Base-by-base conservation (phyloP, 2,888 invertebrate genomes). In the Aricia artaxerxes region DNA sequence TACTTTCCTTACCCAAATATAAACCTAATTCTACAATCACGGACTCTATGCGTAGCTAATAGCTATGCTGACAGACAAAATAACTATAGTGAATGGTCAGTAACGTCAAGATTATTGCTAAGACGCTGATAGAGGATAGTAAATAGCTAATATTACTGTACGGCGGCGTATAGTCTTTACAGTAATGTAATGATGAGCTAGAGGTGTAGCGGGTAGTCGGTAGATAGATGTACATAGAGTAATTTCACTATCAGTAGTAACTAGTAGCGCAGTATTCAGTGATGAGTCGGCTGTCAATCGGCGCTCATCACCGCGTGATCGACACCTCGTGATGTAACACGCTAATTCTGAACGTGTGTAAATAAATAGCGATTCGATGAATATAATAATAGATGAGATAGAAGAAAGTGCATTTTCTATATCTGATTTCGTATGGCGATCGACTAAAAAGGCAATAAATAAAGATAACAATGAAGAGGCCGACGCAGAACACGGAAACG, bases 291-390 rank as follows among this genome's bases (percentile, higher is more conserved):
- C 44, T 44, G 73, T 73, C 73, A 40, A 73, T 73, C 73, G 11
- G n/a, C 73, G n/a, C 73, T 69, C 35, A 69, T 69, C 35, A 13
- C 13, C 69, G 69, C 69, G 69, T 69, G 69, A 69, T 69, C 69
- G 69, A 69, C 69, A 69, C 69, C 35, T 69, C 69, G 69, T 69
- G 69, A 69, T 69, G 35, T 69, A 69, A 69, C 69, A 69, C 69
- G 35, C 69, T 69, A 69, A 69, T 69, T 69, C 69, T 69, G 35
- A 24, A 69, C 69, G 69, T 38, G 69, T 35, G 35, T 69, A 35
- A 69, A 31, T 69, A 69, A 69, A 69, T 35, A 69, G 11, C 11
- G 57, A 57, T 57, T 57, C 2, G 13, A 69, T 69, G 69, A 35
- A 5, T 69, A 69, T 69, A 69, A 69, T 69, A 69, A 69, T 69